Evolutionary conservation across 2,888 invertebrate species (phyloP).

Genomic region (Antheraea assamensis): DNA sequence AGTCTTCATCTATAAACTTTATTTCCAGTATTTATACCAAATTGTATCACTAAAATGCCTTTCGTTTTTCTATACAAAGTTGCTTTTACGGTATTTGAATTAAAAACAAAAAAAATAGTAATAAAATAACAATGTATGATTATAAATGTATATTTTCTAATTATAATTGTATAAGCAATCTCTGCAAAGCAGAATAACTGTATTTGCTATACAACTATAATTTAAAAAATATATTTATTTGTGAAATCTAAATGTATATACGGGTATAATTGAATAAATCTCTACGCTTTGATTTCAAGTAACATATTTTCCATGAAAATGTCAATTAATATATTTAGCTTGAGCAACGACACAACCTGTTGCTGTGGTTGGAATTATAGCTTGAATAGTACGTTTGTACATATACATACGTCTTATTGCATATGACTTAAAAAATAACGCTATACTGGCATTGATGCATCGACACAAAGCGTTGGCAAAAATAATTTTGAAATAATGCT

Average conservation of each 20-base stretch:
- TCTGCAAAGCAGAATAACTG: not conserved
- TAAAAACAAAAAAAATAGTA: too few relatives aligned
- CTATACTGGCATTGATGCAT: not conserved
- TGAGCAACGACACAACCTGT: not conserved
- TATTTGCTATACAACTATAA: not conserved
- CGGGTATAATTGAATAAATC: too few relatives aligned
- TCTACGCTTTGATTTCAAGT: not conserved
- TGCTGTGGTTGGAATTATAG: not conserved
- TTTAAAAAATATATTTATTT: not conserved
- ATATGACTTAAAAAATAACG: not conserved
- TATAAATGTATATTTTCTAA: too few relatives aligned
- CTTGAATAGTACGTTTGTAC: not conserved
- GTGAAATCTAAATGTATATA: not conserved
- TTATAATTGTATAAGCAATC: not conserved
- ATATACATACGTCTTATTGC: not conserved
- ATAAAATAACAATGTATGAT: too few relatives aligned
- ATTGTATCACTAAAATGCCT: not conserved
- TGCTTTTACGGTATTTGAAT: not conserved
- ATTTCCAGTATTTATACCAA: not conserved
- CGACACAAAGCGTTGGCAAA: too few relatives aligned
- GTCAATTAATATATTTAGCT: not conserved
- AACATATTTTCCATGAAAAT: not conserved
- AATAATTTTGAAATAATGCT: too few relatives aligned
- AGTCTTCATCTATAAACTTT: constrained; percentile 31
- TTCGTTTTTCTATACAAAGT: not conserved